Evolutionary conservation across 53 echinoderm and acorn worm species (phyloP), one percentile per base, ranked within the genome.

Genomic region (Actinopyga echinites): DNA sequence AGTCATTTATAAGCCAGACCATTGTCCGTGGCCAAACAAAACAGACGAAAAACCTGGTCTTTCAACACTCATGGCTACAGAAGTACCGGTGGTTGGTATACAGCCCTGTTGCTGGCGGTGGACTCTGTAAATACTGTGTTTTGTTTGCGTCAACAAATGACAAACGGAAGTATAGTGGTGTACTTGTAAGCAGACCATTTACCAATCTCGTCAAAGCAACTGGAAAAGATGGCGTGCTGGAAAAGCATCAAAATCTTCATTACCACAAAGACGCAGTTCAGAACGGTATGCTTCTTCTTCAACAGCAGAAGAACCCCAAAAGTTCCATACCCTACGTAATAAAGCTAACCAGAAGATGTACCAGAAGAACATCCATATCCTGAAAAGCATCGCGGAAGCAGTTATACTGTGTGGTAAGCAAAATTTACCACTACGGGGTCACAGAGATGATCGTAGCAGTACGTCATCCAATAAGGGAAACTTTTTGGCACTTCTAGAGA

Each of bases 101-200:
- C 56, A 65, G 52, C 55, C 79, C 28, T 67, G 64, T 67, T 65
- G 65, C 64, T 65, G 69, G 69, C 49, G 83, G 66, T 45, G 83
- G 83, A 26, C 66, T 45, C 83, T 83, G 83, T 54, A 83, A 83
- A 54, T 83, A 83, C 83, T 83, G 83, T 31, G 55, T 68, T 67
- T 68, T 83, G 83, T 83, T 54, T 1, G 17, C 35, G 43, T 61
- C 82, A 36, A 37, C 60, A 64, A 29, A 36, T 30, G 65, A 7
- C 82, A 82, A 82, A 64, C 7, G 37, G 37, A 37, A 37, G 37
- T 37, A 37, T 37, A 37, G 37, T 5, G 65, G 82, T n/a, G 54
- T 49, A 30, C 83, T 83, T 49, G 66, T 83, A 67, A 83, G 66
- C 31, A 49, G 52, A 55, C 83, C 83, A 83, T 83, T 82, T 62